Conservation (phyloP, 2,888 invertebrate species). For the Caenorhabditis doughertyi region DNA sequence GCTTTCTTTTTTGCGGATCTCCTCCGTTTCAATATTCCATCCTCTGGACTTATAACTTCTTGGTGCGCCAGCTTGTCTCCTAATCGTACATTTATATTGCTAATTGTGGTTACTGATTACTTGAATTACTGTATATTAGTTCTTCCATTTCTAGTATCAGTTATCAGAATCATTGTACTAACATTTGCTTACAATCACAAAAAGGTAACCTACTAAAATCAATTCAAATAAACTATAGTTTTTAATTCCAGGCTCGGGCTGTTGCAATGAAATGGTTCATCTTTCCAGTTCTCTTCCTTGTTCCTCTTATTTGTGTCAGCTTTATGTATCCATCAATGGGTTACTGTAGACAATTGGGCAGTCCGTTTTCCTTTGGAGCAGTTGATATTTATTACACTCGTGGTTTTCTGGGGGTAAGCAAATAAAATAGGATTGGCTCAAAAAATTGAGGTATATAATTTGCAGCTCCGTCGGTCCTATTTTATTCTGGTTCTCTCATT, state of each 20-base stretch:
- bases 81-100: conserved; percentile 7
- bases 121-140: conserved; percentile 40
- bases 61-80: conserved; percentile 38
- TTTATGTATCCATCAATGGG: conserved; percentile 42
- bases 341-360: conserved; percentile 51
- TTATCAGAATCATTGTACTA: conserved; percentile 27
- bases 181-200: conserved; percentile 23
- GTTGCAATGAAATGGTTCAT: conserved; percentile 13
- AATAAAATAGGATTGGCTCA: background rate
- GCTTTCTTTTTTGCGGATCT: conserved; percentile 41
- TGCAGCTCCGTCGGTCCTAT: conserved; percentile 36
- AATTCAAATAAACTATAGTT: background rate
- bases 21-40: conserved; percentile 43
- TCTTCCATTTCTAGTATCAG: conserved; percentile 34
- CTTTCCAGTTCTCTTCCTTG: conserved; percentile 27
- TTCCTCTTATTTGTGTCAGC: conserved; percentile 34
- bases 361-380: conserved; percentile 48
- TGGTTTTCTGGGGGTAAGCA: conserved; percentile 6
- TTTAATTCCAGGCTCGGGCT: conserved; percentile 13
- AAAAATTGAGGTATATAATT: background rate
- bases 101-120: conserved; percentile 32
- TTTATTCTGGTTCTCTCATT: conserved; percentile 26
- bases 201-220: background rate
- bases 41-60: conserved; percentile 38
- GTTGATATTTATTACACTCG: conserved; percentile 42